Percentiles rank a stretch among this genome's conserved stretches.
phyloP scores from a whole-genome alignment of 2,888 invertebrate species.

The Aproaerema taeniolella region DNA sequence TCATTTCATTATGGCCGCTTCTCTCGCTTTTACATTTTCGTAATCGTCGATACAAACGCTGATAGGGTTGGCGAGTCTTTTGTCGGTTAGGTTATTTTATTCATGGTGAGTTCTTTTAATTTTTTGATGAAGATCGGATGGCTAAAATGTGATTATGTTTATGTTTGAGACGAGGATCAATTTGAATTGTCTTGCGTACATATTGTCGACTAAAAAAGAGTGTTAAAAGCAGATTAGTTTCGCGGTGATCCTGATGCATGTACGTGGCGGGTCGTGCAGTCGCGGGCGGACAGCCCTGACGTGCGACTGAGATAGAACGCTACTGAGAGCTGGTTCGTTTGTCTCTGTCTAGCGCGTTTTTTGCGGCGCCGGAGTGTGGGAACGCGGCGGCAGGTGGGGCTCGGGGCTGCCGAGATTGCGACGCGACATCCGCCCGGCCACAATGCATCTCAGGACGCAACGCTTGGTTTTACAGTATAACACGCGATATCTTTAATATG shows the following conservation, averaged over 20 bases:
- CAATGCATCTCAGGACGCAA: slow-evolving; percentile 65
- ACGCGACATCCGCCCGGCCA: slow-evolving; percentile 74
- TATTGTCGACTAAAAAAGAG: no score
- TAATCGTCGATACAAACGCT: slow-evolving; percentile 63
- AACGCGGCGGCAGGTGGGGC: slow-evolving; percentile 75
- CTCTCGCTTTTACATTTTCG: slow-evolving; percentile 72
- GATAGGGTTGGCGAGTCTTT: slow-evolving; percentile 55
- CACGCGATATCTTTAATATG: slow-evolving; percentile 27
- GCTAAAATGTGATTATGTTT: no score
- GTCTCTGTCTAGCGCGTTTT: slow-evolving; percentile 66
- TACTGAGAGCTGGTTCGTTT: slow-evolving; percentile 33
- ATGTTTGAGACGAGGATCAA: no score
- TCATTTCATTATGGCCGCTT: slow-evolving; percentile 69
- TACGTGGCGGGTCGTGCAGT: slow-evolving; percentile 17
- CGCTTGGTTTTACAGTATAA: slow-evolving; percentile 64
- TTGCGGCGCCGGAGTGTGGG: slow-evolving; percentile 77
- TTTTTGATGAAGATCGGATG: no score
- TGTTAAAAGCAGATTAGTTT: no score
- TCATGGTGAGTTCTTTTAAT: no score
- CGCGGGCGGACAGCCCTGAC: slow-evolving; percentile 47
- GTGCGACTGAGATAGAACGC: slow-evolving; percentile 51
- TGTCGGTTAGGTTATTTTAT: slow-evolving; percentile 31
- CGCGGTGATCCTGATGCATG: slow-evolving; percentile 33
- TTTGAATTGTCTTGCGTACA: no score
- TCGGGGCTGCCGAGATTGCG: slow-evolving; percentile 75